phyloP scores from a whole-genome alignment of 2,113 vertebrate genomes.

The Antechinus flavipes region DNA sequence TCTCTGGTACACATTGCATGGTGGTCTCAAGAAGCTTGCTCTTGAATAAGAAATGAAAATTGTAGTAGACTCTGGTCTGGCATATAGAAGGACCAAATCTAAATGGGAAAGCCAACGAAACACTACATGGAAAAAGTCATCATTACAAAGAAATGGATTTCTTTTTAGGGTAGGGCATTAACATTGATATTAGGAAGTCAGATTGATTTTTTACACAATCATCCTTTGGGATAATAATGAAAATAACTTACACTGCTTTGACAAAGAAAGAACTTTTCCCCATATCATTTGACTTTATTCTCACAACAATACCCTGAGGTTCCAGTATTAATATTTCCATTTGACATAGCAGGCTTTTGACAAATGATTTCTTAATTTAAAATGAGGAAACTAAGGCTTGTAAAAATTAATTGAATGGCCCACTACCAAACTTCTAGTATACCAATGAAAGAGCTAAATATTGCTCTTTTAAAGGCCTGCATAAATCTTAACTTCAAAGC shows the following conservation, averaged over 20 bases:
- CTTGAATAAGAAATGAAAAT: not conserved
- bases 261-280: not conserved
- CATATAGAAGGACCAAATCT: not conserved
- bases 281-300: not conserved
- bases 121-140: not conserved
- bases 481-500: not conserved
- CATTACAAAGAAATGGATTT: not conserved
- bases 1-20: not conserved
- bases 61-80: not conserved
- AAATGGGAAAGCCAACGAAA: not conserved
- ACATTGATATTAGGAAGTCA: not conserved
- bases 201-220: not conserved
- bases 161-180: not conserved
- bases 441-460: not conserved
- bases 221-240: not conserved
- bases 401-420: constrained; percentile 17
- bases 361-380: not conserved
- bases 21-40: not conserved
- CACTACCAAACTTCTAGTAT: not conserved
- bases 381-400: constrained; percentile 49
- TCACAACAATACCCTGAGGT: not conserved
- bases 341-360: not conserved
- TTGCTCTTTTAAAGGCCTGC: not conserved
- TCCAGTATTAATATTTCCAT: constrained; percentile 26
- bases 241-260: not conserved